Evolutionary conservation across 2,113 vertebrate genomes (phyloP).

Genomic region (Microtus richardsoni): DNA sequence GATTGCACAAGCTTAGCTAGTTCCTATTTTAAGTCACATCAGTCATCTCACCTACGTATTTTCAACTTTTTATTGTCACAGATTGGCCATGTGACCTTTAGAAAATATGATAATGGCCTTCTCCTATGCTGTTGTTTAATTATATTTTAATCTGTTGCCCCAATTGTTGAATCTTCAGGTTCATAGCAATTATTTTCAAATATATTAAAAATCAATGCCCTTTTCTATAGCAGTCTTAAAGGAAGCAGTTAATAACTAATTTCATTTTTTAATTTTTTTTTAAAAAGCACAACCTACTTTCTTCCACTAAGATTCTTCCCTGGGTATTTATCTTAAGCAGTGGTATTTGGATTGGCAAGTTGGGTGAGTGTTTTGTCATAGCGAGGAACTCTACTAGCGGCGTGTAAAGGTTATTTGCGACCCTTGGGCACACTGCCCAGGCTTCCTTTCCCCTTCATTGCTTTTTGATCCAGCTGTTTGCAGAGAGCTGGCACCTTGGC

Average conservation of each 20-base stretch:
- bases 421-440: neutral
- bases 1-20: neutral
- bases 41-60: neutral
- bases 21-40: conserved; percentile 3
- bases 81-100: neutral
- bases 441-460: neutral
- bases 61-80: conserved; percentile 33
- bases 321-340: neutral
- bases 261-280: neutral
- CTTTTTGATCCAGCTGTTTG: neutral
- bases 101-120: conserved; percentile 5
- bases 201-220: conserved; percentile 8
- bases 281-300: neutral
- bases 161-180: neutral
- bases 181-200: neutral
- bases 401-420: neutral
- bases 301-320: neutral
- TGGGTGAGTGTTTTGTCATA: neutral
- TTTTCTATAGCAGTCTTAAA: neutral
- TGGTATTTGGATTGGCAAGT: neutral
- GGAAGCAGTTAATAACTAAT: neutral
- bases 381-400: neutral
- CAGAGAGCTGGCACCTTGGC: neutral
- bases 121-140: neutral
- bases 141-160: neutral